phyloP scores from a whole-genome alignment of 2,888 invertebrate genomes.

The Lasioglossum calceatum region DNA sequence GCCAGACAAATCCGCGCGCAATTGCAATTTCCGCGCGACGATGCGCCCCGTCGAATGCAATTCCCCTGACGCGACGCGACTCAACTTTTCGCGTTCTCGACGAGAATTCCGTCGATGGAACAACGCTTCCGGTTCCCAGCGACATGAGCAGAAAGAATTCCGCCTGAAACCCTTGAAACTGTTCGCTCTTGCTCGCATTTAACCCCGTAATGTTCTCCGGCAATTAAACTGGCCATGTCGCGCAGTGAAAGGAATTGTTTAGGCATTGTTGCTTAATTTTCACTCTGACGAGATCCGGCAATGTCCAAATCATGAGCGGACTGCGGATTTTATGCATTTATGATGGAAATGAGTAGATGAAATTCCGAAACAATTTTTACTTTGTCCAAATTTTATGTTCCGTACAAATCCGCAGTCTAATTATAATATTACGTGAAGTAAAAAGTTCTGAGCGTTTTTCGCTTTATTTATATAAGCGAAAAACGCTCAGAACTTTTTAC shows the following conservation, averaged over 20 bases:
- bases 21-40: conserved; percentile 45
- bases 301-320: too few species aligned
- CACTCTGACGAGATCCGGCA: too few species aligned
- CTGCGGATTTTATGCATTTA: too few species aligned
- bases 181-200: too few species aligned
- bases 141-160: background rate
- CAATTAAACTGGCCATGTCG: background rate
- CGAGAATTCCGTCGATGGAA: background rate
- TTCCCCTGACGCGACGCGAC: conserved; percentile 16
- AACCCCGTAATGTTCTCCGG: background rate
- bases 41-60: conserved; percentile 34
- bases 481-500: too few species aligned
- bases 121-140: background rate
- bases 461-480: too few species aligned
- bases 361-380: too few species aligned
- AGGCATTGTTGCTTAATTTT: background rate
- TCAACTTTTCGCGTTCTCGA: conserved; percentile 24
- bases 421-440: too few species aligned
- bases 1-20: conserved; percentile 30
- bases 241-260: background rate
- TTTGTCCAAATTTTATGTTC: too few species aligned
- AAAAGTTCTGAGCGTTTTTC: too few species aligned
- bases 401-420: too few species aligned
- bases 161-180: background rate
- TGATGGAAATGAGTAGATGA: too few species aligned